These are phyloP conservation scores for Tarsius wallacei DNA, from an alignment of 2,797 vertebrate species.

Conservation along the genomic window DNA sequence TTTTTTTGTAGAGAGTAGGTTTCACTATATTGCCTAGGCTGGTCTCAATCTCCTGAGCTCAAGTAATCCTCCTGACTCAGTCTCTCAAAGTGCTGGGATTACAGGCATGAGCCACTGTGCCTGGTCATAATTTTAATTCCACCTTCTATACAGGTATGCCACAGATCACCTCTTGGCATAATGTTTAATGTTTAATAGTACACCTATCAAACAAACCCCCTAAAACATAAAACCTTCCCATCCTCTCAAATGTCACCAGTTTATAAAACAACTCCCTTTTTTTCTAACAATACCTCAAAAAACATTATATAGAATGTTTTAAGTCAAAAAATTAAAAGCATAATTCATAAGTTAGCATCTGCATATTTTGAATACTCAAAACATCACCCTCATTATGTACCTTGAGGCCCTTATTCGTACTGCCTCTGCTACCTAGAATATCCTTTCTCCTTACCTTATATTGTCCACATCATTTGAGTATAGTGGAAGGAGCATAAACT, in stretches of 20 bases:
- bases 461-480: background rate
- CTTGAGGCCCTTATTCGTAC: background rate
- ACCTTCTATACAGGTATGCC: background rate
- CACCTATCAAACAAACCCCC: background rate
- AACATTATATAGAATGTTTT: background rate
- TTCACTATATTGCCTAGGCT: too few species aligned
- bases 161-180: slow-evolving; percentile 52
- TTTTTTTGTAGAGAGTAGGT: too few species aligned
- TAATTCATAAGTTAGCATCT: slow-evolving; percentile 40
- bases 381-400: background rate
- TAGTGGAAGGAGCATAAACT: slow-evolving; percentile 20
- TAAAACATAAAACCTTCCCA: background rate
- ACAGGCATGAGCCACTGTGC: too few species aligned
- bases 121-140: slow-evolving; percentile 36
- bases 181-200: slow-evolving; percentile 29
- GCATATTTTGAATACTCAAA: slow-evolving; percentile 43
- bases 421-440: background rate
- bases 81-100: too few species aligned
- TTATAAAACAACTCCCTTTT: background rate
- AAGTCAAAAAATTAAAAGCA: slow-evolving; percentile 46
- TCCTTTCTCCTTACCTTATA: slow-evolving; percentile 6
- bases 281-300: slow-evolving; percentile 39
- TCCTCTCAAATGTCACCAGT: slow-evolving; percentile 50
- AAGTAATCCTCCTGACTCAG: too few species aligned
- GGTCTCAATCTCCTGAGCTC: too few species aligned